phyloP scores from a whole-genome alignment of 2,797 vertebrate species.

The Pygocentrus nattereri region DNA sequence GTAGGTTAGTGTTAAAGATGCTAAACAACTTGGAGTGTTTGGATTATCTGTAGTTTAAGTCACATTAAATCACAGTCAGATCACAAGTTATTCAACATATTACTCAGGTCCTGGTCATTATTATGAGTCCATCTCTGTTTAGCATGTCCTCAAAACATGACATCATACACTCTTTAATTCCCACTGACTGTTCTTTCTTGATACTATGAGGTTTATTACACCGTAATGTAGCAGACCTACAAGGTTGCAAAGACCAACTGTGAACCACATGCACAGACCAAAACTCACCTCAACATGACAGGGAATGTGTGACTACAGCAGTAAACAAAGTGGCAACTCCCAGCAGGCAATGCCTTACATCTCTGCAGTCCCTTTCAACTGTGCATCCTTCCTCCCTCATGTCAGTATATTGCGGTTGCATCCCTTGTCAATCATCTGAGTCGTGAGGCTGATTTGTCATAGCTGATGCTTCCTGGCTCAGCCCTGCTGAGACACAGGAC shows the following conservation, averaged over 20 bases:
- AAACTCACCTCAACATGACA: background rate
- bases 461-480: background rate
- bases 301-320: background rate
- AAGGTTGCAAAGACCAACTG: background rate
- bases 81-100: no score
- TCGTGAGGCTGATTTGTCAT: background rate
- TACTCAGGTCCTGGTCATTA: no score
- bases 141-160: background rate
- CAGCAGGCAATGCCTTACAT: constrained; percentile 20
- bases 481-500: constrained; percentile 14
- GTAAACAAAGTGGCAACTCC: constrained; percentile 4
- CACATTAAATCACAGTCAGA: no score
- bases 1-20: no score
- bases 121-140: no score
- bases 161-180: background rate
- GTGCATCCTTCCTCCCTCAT: constrained; percentile 3
- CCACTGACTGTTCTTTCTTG: background rate
- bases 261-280: background rate
- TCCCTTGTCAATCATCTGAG: background rate
- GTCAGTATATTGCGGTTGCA: background rate
- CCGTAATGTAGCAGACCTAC: background rate
- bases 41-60: no score
- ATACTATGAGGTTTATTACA: no score
- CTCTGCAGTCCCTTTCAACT: constrained; percentile 2
- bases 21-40: no score